Evolutionary conservation across 2,888 invertebrate genomes (phyloP), one percentile per base, ranked within the genome.

Genomic region (Habrosyne pyritoides): DNA sequence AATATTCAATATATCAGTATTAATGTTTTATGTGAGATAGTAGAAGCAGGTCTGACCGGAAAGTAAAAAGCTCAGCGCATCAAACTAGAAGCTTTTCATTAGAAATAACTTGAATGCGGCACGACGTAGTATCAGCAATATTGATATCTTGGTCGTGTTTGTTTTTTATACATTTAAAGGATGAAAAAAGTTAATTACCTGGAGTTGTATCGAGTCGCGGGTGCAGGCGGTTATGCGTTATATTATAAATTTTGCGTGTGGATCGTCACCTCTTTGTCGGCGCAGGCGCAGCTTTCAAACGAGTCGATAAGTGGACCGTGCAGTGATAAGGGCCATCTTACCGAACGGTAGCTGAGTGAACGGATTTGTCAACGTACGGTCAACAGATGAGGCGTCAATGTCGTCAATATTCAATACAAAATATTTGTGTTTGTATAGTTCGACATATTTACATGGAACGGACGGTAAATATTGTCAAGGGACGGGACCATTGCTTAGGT

Each of bases 241-340:
- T 36, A 72, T 66, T 67, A 64, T 69, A 58, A 60, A 79, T 82
- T 79, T 84, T 80, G 81, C 83, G 81, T 78, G 79, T 76, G 74
- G 74, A 81, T 86, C 83, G 85, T 89, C 90, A 88, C 88, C 83
- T 84, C 83, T 89, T 87, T 88, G 90, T 86, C 91, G 91, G 91
- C 85, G 73, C 73, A 71, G 61, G 76, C 77, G 73, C 75, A 70
- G 76, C 74, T 75, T 75, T 87, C 85, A 86, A 89, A 87, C 79
- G 81, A 60, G 62, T 64, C 83, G 86, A 88, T 89, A 89, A 86
- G 79, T 81, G 85, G 84, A 64, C 81, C 77, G 75, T 67, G 75
- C 61, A 64, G 78, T 83, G 89, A 90, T 90, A 90, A 86, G 73
- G 69, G 69, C 62, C 73, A 64, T 76, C 78, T 76, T 71, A 54